Conservation (phyloP, 2,113 vertebrate species). For the Forbesichthys papilliferus region DNA sequence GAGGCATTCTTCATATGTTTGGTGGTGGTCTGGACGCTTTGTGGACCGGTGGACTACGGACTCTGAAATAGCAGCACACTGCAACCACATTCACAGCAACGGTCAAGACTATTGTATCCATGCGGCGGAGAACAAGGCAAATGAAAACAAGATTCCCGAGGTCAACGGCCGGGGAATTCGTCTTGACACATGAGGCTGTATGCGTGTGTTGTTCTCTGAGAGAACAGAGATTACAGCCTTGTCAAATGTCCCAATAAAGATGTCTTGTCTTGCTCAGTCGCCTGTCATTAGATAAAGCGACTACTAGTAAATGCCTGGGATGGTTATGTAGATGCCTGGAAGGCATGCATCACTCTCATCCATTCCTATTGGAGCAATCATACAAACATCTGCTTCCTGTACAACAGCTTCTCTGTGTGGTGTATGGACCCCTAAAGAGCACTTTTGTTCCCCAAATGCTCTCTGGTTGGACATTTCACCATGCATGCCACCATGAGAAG, state of each 20-base stretch:
- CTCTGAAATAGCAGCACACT: slow-evolving; percentile 69
- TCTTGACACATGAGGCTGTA: slow-evolving; percentile 52
- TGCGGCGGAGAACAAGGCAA: slow-evolving; percentile 50
- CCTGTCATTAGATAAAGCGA: slow-evolving; percentile 67
- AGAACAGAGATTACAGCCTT: slow-evolving; percentile 63
- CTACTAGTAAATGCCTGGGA: slow-evolving; percentile 64
- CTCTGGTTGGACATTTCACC: slow-evolving; percentile 61
- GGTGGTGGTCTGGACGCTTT: slow-evolving; percentile 42
- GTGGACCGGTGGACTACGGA: slow-evolving; percentile 48
- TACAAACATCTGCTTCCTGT: slow-evolving; percentile 56
- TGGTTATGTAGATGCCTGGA: slow-evolving; percentile 62
- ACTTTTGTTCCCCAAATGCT: slow-evolving; percentile 72
- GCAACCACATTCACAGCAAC: slow-evolving; percentile 72
- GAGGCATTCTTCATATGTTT: slow-evolving; percentile 55
- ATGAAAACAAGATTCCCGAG: slow-evolving; percentile 62
- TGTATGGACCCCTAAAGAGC: slow-evolving; percentile 62
- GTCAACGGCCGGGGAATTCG: slow-evolving; percentile 60
- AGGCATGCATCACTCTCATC: slow-evolving; percentile 58
- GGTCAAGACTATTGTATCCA: slow-evolving; percentile 30
- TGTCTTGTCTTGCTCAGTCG: slow-evolving; percentile 55
- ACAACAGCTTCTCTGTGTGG: slow-evolving; percentile 68
- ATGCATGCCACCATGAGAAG: slow-evolving; percentile 64
- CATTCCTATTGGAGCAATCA: slow-evolving; percentile 66
- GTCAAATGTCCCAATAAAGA: slow-evolving; percentile 66
- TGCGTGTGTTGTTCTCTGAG: slow-evolving; percentile 50